phyloP scores from a whole-genome alignment of 2,113 vertebrate genomes.

The Sterrhoptilus dennistouni region DNA sequence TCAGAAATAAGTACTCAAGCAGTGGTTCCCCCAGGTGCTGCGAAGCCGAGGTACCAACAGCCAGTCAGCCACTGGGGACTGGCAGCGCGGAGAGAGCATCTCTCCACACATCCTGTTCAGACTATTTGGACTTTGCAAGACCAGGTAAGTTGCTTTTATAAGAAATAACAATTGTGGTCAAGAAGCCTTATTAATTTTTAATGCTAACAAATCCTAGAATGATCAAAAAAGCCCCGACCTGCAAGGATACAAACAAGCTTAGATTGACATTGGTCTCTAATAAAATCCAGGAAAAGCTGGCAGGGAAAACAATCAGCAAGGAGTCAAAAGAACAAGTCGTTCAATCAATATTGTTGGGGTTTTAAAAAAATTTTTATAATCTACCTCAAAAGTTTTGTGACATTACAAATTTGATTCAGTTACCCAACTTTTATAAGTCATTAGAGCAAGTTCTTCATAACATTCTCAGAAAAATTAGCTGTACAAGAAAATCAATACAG shows the following conservation, averaged over 20 bases:
- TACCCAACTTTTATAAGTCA: neutral
- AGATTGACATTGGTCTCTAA: neutral
- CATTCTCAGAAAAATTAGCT: neutral
- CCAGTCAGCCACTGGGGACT: neutral
- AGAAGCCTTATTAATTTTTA: neutral
- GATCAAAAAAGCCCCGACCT: neutral
- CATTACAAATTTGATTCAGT: neutral
- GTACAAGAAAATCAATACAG: conserved; percentile 26
- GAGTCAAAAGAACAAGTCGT: neutral
- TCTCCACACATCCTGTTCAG: fast-evolving
- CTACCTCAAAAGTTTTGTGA: neutral
- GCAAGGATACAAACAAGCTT: neutral
- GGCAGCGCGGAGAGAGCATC: fast-evolving
- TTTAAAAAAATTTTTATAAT: neutral
- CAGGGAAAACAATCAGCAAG: neutral
- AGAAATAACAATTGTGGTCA: neutral
- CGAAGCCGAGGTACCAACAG: neutral
- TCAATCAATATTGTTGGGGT: neutral
- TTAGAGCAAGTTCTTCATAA: neutral
- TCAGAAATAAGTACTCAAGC: neutral
- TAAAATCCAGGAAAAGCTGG: neutral
- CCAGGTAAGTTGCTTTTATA: neutral
- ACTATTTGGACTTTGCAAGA: neutral
- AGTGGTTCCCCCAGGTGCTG: neutral
- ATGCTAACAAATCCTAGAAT: neutral